These are phyloP conservation scores for Gila orcuttii DNA, from an alignment of 2,113 vertebrate genomes.

Conservation along the genomic window DNA sequence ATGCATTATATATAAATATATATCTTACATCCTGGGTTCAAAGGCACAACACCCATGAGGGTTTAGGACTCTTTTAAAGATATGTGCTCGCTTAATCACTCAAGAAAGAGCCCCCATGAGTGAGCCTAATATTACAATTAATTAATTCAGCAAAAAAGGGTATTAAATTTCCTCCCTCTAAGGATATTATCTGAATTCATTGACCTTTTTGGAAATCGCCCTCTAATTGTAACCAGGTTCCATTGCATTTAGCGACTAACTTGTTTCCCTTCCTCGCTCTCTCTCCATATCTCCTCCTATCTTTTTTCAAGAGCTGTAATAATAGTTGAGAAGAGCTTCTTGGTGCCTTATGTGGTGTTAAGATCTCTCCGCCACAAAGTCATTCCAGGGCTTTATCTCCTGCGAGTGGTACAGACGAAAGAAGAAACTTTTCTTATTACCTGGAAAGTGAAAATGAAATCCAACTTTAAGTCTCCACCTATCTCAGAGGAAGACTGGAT, in stretches of 20 bases:
- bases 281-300: slow-evolving; percentile 13
- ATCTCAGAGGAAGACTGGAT: slow-evolving; percentile 58
- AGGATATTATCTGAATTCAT: slow-evolving; percentile 99
- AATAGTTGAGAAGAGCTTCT: slow-evolving; percentile 60
- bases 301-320: slow-evolving; percentile 79
- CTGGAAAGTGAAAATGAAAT: slow-evolving; percentile 70
- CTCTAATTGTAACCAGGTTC: slow-evolving; percentile 96
- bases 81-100: slow-evolving; percentile 98
- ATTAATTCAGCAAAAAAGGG: slow-evolving; percentile 98
- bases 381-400: slow-evolving; percentile 75
- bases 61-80: slow-evolving; percentile 82
- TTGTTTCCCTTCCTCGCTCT: slow-evolving; percentile 84
- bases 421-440: slow-evolving; percentile 81
- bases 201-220: slow-evolving; percentile 99
- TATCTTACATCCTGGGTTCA: slow-evolving; percentile 76
- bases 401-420: slow-evolving; percentile 66
- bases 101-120: slow-evolving; percentile 95
- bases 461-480: slow-evolving; percentile 72
- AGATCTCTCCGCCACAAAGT: slow-evolving; percentile 59
- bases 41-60: slow-evolving; percentile 78
- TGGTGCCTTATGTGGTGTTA: slow-evolving; percentile 49
- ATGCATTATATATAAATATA: slow-evolving; percentile 77
- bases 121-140: slow-evolving; percentile 99
- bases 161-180: slow-evolving; percentile 98
- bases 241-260: slow-evolving; percentile 88